phyloP scores from a whole-genome alignment of 2,888 invertebrate genomes.

The Scaptomyza flava region DNA sequence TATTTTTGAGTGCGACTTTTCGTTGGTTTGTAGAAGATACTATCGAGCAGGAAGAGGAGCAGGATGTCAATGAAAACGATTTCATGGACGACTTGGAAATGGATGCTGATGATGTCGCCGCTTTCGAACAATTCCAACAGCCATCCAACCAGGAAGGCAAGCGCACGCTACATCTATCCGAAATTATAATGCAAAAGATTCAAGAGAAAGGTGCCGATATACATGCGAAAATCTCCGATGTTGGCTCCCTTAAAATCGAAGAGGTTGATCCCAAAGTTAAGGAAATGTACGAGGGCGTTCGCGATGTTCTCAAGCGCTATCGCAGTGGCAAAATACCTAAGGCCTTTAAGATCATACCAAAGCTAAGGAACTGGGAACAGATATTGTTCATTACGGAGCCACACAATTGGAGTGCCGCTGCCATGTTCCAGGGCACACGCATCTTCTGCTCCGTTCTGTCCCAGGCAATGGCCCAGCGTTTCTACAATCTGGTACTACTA shows the following conservation, averaged over 20 bases:
- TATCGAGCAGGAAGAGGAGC: slow-evolving; percentile 53
- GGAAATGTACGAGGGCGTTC: slow-evolving; percentile 95
- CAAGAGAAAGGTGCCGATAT: slow-evolving; percentile 96
- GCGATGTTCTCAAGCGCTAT: slow-evolving; percentile 94
- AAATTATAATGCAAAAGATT: slow-evolving; percentile 96
- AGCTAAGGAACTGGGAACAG: slow-evolving; percentile 97
- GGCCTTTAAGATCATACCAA: slow-evolving; percentile 98
- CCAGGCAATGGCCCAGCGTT: slow-evolving; percentile 97
- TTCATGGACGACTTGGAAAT: slow-evolving; percentile 91
- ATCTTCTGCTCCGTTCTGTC: slow-evolving; percentile 99
- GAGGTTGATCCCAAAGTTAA: slow-evolving; percentile 93
- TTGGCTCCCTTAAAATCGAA: slow-evolving; percentile 88
- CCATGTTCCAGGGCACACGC: slow-evolving; percentile 93
- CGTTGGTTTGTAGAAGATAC: slow-evolving; percentile 45
- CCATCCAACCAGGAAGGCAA: slow-evolving; percentile 84
- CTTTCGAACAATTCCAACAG: slow-evolving; percentile 90
- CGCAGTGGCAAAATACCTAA: slow-evolving; percentile 98
- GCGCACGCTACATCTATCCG: slow-evolving; percentile 91
- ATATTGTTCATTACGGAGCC: slow-evolving; percentile 94
- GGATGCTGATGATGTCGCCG: slow-evolving; percentile 94
- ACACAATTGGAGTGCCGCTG: slow-evolving; percentile 98
- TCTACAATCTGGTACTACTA: slow-evolving; percentile 95
- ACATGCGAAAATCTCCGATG: slow-evolving; percentile 93
- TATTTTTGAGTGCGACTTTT: not conserved
- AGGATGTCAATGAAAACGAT: slow-evolving; percentile 85